phyloP scores from a whole-genome alignment of 2,113 vertebrate genomes.

The Murina feae region DNA sequence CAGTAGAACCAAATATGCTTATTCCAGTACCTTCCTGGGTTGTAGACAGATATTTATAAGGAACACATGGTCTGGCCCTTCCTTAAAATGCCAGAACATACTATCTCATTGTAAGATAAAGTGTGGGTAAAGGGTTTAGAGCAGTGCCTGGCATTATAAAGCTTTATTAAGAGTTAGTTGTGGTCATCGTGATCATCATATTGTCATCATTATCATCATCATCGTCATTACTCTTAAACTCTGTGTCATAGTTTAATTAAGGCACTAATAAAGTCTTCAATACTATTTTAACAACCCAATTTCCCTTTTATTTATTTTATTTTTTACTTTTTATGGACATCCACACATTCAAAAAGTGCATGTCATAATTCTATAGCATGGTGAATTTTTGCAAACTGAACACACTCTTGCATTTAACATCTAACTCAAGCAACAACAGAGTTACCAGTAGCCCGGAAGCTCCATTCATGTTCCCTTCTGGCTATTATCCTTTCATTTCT shows the following conservation, averaged over 20 bases:
- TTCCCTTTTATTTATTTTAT: not conserved
- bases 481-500: not conserved
- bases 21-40: not conserved
- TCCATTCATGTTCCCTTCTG: not conserved
- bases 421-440: not conserved
- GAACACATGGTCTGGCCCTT: not conserved
- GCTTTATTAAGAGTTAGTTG: slow-evolving; percentile 1
- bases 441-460: not conserved
- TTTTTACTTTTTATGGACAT: not conserved
- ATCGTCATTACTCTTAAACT: not conserved
- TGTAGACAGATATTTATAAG: not conserved
- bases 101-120: not conserved
- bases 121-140: not conserved
- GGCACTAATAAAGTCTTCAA: not conserved
- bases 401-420: not conserved
- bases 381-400: slow-evolving; percentile 34
- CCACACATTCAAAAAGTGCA: not conserved
- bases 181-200: not conserved
- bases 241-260: slow-evolving; percentile 26
- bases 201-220: not conserved
- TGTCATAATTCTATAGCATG: not conserved
- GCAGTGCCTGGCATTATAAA: not conserved
- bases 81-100: not conserved
- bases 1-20: not conserved
- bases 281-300: not conserved